Conservation (phyloP, 2,113 vertebrate genomes). For the Rhea americana region DNA sequence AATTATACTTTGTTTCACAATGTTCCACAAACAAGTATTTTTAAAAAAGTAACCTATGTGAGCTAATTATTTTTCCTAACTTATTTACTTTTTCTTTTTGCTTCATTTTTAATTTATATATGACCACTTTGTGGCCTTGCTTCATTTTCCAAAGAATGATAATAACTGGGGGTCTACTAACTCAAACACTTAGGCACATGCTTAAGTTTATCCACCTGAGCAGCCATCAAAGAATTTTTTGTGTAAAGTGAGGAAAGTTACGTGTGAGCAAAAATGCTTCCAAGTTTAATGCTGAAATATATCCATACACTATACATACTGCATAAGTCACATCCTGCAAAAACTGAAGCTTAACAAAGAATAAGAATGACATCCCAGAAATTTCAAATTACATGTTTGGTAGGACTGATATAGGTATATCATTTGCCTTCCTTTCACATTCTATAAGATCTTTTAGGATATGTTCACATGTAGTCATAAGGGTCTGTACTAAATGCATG, state of each 20-base stretch:
- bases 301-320: background rate
- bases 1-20: constrained; percentile 36
- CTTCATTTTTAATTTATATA: constrained; percentile 52
- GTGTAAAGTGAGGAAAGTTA: background rate
- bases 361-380: background rate
- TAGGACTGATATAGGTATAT: background rate
- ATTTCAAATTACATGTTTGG: background rate
- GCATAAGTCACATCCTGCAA: background rate
- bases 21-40: constrained; percentile 35
- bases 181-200: background rate
- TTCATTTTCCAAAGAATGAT: constrained; percentile 34
- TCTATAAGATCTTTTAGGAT: background rate
- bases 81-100: constrained; percentile 48
- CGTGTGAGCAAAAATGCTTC: background rate
- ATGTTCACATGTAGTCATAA: background rate
- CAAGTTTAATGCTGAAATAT: background rate
- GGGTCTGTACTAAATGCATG: background rate
- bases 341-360: background rate
- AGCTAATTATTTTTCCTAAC: constrained; percentile 63
- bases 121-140: constrained; percentile 13
- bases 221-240: constrained; percentile 23
- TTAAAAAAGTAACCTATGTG: constrained; percentile 30
- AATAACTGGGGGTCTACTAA: constrained; percentile 15
- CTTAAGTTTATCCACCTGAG: constrained; percentile 27
- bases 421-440: background rate